Evolutionary conservation across 2,888 invertebrate species (phyloP).

Genomic region (Lochmaea capreae): DNA sequence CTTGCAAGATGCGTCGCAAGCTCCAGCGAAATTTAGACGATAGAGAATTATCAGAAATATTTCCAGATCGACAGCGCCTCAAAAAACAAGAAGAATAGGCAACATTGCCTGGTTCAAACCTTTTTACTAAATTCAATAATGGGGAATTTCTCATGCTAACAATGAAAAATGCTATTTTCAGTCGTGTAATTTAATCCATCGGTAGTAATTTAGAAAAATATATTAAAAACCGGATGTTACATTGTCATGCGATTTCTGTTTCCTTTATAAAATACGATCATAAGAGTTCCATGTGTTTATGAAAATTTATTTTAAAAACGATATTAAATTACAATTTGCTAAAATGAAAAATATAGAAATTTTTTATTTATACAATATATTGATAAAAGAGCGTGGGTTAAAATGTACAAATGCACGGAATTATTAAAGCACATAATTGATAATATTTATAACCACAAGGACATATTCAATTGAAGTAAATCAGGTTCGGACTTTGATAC

Average conservation of each 20-base stretch:
- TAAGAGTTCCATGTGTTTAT: not conserved
- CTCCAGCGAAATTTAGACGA: no score
- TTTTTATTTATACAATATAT: no score
- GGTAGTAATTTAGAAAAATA: conserved; percentile 42
- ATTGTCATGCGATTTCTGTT: conserved; percentile 43
- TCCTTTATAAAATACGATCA: conserved; percentile 27
- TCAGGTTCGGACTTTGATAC: not conserved
- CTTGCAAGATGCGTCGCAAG: no score
- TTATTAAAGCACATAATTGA: no score
- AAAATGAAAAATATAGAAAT: not conserved
- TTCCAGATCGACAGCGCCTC: no score
- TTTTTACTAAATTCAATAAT: conserved; percentile 23
- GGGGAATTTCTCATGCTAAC: conserved; percentile 31
- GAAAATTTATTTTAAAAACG: not conserved
- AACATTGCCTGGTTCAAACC: not conserved
- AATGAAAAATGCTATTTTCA: conserved; percentile 39
- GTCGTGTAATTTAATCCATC: conserved; percentile 37
- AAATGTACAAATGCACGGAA: not conserved
- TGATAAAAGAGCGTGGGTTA: no score
- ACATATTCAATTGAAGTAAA: not conserved
- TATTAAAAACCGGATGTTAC: conserved; percentile 44
- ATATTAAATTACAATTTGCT: not conserved
- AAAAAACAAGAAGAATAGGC: not conserved
- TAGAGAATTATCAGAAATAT: no score
- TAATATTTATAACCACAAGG: no score